Conservation (phyloP, 2,888 invertebrate species). For the Conus canariensis region DNA sequence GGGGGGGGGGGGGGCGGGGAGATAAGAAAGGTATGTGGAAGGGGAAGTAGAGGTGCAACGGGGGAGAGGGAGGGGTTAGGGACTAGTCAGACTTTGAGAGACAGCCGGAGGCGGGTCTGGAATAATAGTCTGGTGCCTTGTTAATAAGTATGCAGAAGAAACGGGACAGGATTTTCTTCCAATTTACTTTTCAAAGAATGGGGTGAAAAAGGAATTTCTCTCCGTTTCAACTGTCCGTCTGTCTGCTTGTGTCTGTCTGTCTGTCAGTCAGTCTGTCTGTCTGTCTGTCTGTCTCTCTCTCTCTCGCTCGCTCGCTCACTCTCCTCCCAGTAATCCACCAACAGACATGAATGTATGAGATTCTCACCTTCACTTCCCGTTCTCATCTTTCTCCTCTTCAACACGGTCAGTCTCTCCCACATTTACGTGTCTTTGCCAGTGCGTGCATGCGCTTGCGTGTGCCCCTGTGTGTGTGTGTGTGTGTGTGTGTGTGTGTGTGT, state of each 20-base stretch:
- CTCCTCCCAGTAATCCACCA: neutral
- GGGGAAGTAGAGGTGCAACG: no score
- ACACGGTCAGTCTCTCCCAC: neutral
- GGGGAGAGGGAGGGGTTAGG: no score
- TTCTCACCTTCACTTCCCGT: no score
- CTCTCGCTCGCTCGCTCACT: neutral
- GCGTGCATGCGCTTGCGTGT: neutral
- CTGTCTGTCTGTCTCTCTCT: no score
- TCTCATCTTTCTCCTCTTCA: neutral
- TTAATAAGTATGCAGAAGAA: neutral
- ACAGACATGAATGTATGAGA: no score
- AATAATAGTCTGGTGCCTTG: no score
- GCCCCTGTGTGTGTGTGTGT: neutral
- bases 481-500: constrained; percentile 15
- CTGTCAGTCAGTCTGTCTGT: neutral
- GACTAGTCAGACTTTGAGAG: neutral
- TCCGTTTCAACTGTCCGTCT: neutral
- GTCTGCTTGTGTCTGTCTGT: neutral
- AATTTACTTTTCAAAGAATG: neutral
- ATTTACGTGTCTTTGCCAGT: neutral
- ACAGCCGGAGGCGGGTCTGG: neutral
- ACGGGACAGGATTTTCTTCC: neutral
- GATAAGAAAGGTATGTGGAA: no score
- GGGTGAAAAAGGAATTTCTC: neutral
- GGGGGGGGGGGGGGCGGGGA: no score